These are phyloP conservation scores for Toxotes lorentzi DNA, from an alignment of 2,797 vertebrate species.

Conservation along the genomic window DNA sequence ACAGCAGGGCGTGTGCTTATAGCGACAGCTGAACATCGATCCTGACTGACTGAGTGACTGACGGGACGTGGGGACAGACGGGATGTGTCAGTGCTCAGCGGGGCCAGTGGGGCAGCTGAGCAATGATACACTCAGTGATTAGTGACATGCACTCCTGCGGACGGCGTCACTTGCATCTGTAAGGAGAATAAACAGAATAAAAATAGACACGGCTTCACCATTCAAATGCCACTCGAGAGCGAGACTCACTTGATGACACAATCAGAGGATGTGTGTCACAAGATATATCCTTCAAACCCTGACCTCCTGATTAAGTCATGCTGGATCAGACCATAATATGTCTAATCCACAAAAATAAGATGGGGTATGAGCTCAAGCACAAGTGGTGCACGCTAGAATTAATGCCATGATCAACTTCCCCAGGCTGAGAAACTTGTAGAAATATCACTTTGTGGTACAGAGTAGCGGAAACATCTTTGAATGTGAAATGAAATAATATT, in stretches of 20 bases:
- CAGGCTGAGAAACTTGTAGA: constrained; percentile 28
- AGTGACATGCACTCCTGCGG: constrained; percentile 19
- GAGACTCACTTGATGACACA: constrained; percentile 27
- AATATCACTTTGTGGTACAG: constrained; percentile 1
- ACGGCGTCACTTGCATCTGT: background rate
- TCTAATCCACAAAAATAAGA: constrained; percentile 60
- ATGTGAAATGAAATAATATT: constrained; percentile 15
- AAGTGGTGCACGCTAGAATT: constrained; percentile 33
- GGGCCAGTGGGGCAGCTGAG: constrained; percentile 20
- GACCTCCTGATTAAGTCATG: constrained; percentile 47
- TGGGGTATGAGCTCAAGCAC: constrained; percentile 24
- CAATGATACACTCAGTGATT: constrained; percentile 26
- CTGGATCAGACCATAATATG: constrained; percentile 51
- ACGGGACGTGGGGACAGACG: constrained; percentile 32
- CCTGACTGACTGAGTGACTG: constrained; percentile 59
- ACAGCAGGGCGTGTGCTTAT: constrained; percentile 1
- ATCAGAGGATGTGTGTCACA: constrained; percentile 49
- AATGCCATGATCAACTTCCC: constrained; percentile 46
- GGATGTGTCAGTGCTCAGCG: constrained; percentile 47
- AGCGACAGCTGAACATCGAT: constrained; percentile 47
- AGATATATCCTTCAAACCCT: constrained; percentile 54
- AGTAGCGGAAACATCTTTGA: background rate
- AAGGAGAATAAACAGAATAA: background rate
- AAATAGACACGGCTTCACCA: constrained; percentile 4
- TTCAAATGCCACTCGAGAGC: constrained; percentile 27